phyloP scores from a whole-genome alignment of 2,797 vertebrate genomes.

The Glossophaga mutica region DNA sequence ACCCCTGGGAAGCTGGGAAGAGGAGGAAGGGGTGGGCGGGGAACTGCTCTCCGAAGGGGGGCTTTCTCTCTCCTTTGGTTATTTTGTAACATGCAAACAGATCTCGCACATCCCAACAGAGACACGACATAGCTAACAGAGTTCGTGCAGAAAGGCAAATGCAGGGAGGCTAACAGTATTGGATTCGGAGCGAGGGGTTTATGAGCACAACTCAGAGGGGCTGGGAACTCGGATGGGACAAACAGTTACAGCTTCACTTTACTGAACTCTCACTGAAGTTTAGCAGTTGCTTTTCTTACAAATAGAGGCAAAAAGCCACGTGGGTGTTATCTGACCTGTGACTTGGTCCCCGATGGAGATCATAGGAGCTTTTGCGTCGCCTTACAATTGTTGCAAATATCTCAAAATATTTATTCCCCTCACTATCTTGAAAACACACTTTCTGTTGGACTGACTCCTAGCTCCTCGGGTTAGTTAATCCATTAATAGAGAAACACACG shows the following conservation, averaged over 20 bases:
- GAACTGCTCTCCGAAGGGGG: too few species aligned
- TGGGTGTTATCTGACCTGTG: background rate
- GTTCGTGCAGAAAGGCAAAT: background rate
- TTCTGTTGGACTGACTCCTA: background rate
- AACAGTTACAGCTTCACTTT: background rate
- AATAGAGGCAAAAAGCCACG: background rate
- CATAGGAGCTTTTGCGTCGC: background rate
- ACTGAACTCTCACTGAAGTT: background rate
- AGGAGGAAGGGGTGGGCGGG: background rate
- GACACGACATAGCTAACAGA: background rate
- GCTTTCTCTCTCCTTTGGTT: background rate
- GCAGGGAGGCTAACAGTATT: accelerated
- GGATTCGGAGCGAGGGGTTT: background rate
- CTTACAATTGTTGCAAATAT: background rate
- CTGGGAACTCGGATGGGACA: background rate
- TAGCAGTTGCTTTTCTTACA: background rate
- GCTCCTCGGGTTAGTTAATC: background rate
- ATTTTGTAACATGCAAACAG: background rate
- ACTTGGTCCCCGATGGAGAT: background rate
- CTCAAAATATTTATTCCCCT: background rate
- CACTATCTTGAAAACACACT: background rate
- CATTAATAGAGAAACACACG: background rate
- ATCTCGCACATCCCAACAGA: background rate
- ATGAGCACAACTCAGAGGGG: background rate
- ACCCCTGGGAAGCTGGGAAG: background rate